Conservation (phyloP, 2,888 invertebrate species). For the Norana najaformis region DNA sequence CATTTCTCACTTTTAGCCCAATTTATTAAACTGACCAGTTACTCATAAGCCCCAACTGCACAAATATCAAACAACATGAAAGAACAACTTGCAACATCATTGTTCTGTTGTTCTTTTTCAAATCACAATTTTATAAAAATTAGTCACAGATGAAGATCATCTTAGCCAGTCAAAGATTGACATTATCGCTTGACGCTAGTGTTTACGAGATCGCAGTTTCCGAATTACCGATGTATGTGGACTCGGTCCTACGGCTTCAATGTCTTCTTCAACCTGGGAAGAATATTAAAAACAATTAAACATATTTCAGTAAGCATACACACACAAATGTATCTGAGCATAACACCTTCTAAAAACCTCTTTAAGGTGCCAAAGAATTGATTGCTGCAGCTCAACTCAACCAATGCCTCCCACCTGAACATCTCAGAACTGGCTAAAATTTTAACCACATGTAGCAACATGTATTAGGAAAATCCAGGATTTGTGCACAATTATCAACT, state of each 20-base stretch:
- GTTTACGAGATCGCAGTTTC: constrained; percentile 22
- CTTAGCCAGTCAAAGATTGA: background rate
- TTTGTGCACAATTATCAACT: too few species aligned
- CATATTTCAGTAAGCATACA: background rate
- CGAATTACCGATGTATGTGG: constrained; percentile 9
- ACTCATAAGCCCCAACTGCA: background rate
- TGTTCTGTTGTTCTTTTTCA: background rate
- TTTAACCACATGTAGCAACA: too few species aligned
- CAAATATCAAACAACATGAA: background rate
- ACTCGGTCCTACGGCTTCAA: background rate
- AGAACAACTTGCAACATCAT: background rate
- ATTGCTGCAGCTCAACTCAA: too few species aligned
- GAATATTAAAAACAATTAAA: background rate
- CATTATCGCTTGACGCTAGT: background rate
- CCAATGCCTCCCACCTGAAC: too few species aligned
- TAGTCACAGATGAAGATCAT: background rate
- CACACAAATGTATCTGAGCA: too few species aligned
- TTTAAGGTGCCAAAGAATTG: too few species aligned
- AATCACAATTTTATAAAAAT: background rate
- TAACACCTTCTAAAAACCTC: too few species aligned
- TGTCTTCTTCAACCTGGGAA: background rate
- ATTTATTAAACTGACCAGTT: background rate
- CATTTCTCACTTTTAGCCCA: background rate
- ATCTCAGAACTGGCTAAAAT: too few species aligned
- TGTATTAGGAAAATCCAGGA: too few species aligned